phyloP scores from a whole-genome alignment of 2,888 invertebrate species.

The Brachypterus glaber region DNA sequence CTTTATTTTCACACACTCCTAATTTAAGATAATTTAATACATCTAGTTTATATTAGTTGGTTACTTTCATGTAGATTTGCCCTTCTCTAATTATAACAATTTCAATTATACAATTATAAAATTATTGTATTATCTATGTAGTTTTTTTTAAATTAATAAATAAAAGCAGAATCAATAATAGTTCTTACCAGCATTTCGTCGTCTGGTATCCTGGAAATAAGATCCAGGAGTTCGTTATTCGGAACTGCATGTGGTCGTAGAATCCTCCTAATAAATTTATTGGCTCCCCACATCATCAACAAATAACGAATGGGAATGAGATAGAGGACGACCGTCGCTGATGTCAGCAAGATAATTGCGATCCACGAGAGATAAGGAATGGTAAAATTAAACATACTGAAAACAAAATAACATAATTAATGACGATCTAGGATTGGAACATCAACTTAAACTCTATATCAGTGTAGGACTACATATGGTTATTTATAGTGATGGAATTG shows the following conservation, averaged over 20 bases:
- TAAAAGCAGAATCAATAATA: conserved; percentile 18
- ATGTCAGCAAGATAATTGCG: conserved; percentile 68
- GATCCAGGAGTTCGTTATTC: conserved; percentile 94
- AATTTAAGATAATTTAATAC: no score
- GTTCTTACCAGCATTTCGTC: conserved; percentile 79
- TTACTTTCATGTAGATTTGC: no score
- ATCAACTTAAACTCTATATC: no score
- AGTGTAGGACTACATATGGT: no score
- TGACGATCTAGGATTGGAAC: background rate
- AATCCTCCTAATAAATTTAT: conserved; percentile 91
- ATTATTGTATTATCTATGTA: no score
- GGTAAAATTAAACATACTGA: conserved; percentile 91
- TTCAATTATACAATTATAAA: no score
- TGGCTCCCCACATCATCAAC: conserved; percentile 84
- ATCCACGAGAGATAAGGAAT: conserved; percentile 93
- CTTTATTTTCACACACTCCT: no score
- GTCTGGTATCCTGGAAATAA: conserved; percentile 88
- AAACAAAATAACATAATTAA: conserved; percentile 12
- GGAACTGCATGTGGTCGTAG: conserved; percentile 89
- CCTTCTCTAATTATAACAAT: no score
- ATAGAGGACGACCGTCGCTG: conserved; percentile 72
- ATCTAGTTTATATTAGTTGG: no score
- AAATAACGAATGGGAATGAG: conserved; percentile 82
- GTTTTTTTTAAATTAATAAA: no score
- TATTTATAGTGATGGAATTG: no score